Conservation (phyloP, 2,888 invertebrate species). For the Phrixothrix hirtus region DNA sequence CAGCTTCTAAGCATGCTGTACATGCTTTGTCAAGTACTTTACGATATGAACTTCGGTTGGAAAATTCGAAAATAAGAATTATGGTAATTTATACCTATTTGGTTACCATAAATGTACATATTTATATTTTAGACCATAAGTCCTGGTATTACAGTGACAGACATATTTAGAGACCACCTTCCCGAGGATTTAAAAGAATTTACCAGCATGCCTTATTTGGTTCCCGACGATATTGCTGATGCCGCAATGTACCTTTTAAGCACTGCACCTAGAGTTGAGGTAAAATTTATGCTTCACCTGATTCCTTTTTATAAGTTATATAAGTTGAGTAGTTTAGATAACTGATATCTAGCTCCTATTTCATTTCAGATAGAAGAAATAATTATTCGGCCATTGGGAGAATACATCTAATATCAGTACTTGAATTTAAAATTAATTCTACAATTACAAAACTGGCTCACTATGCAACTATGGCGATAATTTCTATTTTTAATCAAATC, state of each 20-base stretch:
- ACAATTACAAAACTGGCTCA: no score
- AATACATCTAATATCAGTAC: no score
- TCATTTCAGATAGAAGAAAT: neutral
- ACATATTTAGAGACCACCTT: conserved; percentile 17
- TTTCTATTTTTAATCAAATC: no score
- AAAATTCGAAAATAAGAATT: conserved; percentile 23
- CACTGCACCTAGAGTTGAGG: conserved; percentile 18
- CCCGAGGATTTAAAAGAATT: conserved; percentile 9
- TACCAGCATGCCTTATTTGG: conserved; percentile 13
- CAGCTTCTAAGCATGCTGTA: conserved; percentile 20
- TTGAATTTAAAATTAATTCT: no score
- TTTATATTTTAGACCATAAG: conserved; percentile 17
- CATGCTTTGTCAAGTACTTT: conserved; percentile 9
- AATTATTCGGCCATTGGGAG: neutral
- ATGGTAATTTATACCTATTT: no score
- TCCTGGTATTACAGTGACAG: conserved; percentile 20
- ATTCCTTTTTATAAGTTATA: no score
- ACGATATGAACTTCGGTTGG: conserved; percentile 10
- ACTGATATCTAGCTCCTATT: neutral
- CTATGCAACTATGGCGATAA: no score
- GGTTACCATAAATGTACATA: no score
- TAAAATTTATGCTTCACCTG: no score
- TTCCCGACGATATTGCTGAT: conserved; percentile 20
- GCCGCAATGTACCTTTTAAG: conserved; percentile 18
- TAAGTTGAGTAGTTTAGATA: no score